Conservation (phyloP, 2,797 vertebrate genomes). For the Silurus aristotelis region DNA sequence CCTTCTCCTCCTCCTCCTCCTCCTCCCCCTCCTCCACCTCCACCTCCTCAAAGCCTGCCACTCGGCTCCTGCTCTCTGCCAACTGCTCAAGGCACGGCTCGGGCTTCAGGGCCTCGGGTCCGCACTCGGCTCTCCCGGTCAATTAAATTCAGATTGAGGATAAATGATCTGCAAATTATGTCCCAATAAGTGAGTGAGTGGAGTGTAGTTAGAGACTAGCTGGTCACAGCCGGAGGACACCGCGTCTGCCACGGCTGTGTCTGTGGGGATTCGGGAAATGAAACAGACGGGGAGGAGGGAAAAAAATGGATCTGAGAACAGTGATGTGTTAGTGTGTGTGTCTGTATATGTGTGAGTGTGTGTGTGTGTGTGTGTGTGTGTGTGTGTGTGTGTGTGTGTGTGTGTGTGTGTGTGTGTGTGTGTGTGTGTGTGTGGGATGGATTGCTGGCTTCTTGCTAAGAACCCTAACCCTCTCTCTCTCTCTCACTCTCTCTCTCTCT, state of each 20-base stretch:
- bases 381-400: background rate
- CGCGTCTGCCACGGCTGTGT: slow-evolving; percentile 17
- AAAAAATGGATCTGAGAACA: slow-evolving; percentile 16
- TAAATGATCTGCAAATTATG: slow-evolving; percentile 74
- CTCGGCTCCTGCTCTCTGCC: slow-evolving; percentile 60
- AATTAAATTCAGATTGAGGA: slow-evolving; percentile 84
- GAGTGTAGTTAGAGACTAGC: slow-evolving; percentile 47
- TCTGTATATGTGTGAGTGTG: background rate
- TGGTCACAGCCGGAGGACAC: slow-evolving; percentile 32
- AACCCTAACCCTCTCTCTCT: background rate
- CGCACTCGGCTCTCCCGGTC: slow-evolving; percentile 75
- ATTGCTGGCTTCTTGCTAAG: background rate
- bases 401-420: slow-evolving; percentile 1
- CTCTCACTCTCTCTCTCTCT: too few species aligned
- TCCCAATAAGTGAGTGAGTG: slow-evolving; percentile 63
- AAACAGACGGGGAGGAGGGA: slow-evolving; percentile 9
- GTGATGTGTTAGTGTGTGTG: slow-evolving; percentile 10
- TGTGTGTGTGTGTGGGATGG: background rate
- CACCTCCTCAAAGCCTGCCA: slow-evolving; percentile 57
- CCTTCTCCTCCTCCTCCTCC: too few species aligned
- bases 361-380: background rate
- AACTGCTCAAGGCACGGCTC: slow-evolving; percentile 54
- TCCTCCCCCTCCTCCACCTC: slow-evolving; percentile 19
- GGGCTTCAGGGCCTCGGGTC: slow-evolving; percentile 61
- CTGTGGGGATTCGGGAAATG: slow-evolving; percentile 27